These are phyloP conservation scores for Silurus glanis DNA, from an alignment of 2,113 vertebrate species.

Conservation along the genomic window DNA sequence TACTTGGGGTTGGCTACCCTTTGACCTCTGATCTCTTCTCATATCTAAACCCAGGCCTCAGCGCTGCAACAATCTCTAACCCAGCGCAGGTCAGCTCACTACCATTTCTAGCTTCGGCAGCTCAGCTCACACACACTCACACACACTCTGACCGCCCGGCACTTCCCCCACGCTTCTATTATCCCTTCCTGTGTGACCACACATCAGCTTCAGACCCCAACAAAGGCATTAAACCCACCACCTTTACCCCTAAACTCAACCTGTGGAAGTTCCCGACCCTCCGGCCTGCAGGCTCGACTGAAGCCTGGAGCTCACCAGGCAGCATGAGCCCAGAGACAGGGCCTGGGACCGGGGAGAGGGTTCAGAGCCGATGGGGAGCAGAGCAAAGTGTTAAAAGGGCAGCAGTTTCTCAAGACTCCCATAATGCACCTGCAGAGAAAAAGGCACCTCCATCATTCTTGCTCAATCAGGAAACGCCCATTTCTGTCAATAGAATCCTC, in stretches of 20 bases:
- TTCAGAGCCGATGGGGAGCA: slow-evolving; percentile 53
- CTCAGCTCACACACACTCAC: slow-evolving; percentile 80
- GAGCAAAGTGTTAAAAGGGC: slow-evolving; percentile 68
- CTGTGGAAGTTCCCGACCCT: slow-evolving; percentile 80
- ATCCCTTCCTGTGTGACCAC: slow-evolving; percentile 89
- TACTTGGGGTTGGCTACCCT: slow-evolving; percentile 88
- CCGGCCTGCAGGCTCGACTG: slow-evolving; percentile 63
- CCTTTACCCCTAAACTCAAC: slow-evolving; percentile 73
- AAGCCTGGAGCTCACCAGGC: slow-evolving; percentile 71
- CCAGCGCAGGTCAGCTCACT: slow-evolving; percentile 78
- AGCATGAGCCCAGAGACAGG: slow-evolving; percentile 60
- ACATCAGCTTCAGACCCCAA: slow-evolving; percentile 53
- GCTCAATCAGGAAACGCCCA: slow-evolving; percentile 70
- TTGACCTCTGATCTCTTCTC: slow-evolving; percentile 86
- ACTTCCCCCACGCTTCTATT: slow-evolving; percentile 84
- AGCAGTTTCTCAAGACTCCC: slow-evolving; percentile 62
- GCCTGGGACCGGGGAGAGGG: slow-evolving; percentile 64
- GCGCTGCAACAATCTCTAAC: slow-evolving; percentile 60
- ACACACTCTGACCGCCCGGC: slow-evolving; percentile 73
- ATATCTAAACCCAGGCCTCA: slow-evolving; percentile 82
- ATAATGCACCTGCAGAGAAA: slow-evolving; percentile 70
- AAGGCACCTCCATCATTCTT: slow-evolving; percentile 67
- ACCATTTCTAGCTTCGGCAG: slow-evolving; percentile 84
- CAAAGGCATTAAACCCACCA: slow-evolving; percentile 70
- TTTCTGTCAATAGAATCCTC: slow-evolving; percentile 61